Percentiles rank a stretch among this genome's conserved stretches.
Evolutionary conservation across 2,113 vertebrate species (phyloP).

Genomic region (Sylvietta virens): DNA sequence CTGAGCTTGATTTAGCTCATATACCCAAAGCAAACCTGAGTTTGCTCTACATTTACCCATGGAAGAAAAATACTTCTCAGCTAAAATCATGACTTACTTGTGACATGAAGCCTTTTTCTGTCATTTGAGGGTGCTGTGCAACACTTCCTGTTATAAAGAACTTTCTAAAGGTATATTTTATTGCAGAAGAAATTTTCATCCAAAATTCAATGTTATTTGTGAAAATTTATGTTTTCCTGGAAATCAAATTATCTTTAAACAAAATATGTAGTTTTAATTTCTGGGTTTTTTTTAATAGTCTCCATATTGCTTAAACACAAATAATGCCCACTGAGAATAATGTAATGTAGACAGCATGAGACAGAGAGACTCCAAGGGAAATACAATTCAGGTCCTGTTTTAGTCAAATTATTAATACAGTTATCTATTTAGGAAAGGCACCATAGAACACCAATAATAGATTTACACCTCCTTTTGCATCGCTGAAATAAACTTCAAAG

Average conservation of each 20-base stretch:
- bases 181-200: background rate
- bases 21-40: background rate
- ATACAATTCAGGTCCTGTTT: background rate
- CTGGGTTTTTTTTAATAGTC: background rate
- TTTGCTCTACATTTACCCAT: background rate
- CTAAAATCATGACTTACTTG: background rate
- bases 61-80: background rate
- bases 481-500: background rate
- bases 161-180: background rate
- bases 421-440: background rate
- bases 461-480: background rate
- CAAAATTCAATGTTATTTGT: background rate
- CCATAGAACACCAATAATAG: background rate
- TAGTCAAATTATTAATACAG: background rate
- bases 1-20: background rate
- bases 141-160: background rate
- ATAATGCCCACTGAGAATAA: background rate
- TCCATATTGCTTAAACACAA: background rate
- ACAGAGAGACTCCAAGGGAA: background rate
- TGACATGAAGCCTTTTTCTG: background rate
- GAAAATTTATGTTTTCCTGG: background rate
- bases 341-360: background rate
- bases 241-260: background rate
- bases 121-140: background rate
- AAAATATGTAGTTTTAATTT: background rate